Evolutionary conservation across 2,888 invertebrate species (phyloP), one percentile per base, ranked within the genome.

Genomic region (Lycocerus yunnanus): DNA sequence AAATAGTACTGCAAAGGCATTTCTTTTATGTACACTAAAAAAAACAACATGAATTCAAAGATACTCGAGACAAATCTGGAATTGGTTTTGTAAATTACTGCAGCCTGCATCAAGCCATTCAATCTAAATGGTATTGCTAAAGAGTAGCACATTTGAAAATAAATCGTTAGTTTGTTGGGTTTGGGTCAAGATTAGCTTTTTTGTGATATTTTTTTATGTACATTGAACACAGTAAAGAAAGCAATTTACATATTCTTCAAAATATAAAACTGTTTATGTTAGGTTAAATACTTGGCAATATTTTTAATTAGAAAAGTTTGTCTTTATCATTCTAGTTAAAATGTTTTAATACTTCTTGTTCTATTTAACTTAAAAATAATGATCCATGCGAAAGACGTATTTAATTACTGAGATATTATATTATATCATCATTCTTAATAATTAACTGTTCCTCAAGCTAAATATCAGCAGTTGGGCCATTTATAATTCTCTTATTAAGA

Each of bases 41-140:
- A 61, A 63, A 43, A n/a, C n/a, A 43, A 43, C 43, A 43, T n/a
- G 43, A 43, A 63, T 63, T 14, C 18, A 63, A n/a, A 63, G 61
- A 63, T 63, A 63, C 61, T 63, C 61, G 61, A 63, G 61, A 63
- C 61, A 63, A 63, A 63, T 63, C 61, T 20, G 16, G 61, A 63
- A 63, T 63, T 63, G 61, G 61, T 63, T 63, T 63, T 16, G 61
- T 63, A 63, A 63, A 63, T 63, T 63, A 63, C 61, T 63, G 61
- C 61, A 63, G 61, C 13, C 61, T 63, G 61, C 61, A 63, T 63
- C 61, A 63, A 43, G 18, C 61, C 61, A 63, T 63, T 63, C 61
- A 63, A 63, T 63, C 61, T 63, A 63, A 63, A 63, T 63, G 61
- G 61, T 63, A 63, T 63, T 18, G 61, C 61, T 63, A 63, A 16